Conservation (phyloP, 2,888 invertebrate genomes). For the Aleiodes testaceus region DNA sequence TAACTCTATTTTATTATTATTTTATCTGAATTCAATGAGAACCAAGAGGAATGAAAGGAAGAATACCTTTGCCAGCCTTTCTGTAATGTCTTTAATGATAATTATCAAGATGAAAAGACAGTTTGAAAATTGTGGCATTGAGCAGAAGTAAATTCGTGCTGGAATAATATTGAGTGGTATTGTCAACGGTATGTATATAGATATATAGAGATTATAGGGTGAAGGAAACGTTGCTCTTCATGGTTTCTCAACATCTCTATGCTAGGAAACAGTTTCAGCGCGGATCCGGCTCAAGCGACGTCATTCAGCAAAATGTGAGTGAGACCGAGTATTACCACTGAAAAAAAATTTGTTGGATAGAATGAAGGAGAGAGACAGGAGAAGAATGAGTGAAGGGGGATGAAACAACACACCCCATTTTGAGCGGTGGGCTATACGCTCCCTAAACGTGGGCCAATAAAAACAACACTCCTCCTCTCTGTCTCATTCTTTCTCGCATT, state of each 20-base stretch:
- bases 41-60: neutral
- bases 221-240: conserved; percentile 41
- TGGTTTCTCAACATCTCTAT: conserved; percentile 40
- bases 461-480: conserved; percentile 63
- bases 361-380: conserved; percentile 25
- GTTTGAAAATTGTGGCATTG: conserved; percentile 44
- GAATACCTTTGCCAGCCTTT: neutral
- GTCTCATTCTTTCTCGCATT: conserved; percentile 42
- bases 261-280: conserved; percentile 20
- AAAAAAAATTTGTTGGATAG: conserved; percentile 26
- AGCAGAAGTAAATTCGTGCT: conserved; percentile 65
- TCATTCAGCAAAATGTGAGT: conserved; percentile 25
- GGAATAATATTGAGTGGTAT: conserved; percentile 70
- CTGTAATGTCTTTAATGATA: neutral
- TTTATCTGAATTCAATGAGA: neutral
- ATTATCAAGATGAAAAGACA: conserved; percentile 25
- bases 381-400: conserved; percentile 59
- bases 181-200: conserved; percentile 62
- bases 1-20: neutral
- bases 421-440: conserved; percentile 57
- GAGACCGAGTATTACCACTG: conserved; percentile 24
- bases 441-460: conserved; percentile 68
- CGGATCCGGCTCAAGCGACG: conserved; percentile 1
- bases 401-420: conserved; percentile 69
- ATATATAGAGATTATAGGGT: conserved; percentile 39